A percentile compares a stretch with the other conserved stretches of the same genome.
phyloP scores from a whole-genome alignment of 2,888 invertebrate genomes.

The Microctonus aethiopoides region DNA sequence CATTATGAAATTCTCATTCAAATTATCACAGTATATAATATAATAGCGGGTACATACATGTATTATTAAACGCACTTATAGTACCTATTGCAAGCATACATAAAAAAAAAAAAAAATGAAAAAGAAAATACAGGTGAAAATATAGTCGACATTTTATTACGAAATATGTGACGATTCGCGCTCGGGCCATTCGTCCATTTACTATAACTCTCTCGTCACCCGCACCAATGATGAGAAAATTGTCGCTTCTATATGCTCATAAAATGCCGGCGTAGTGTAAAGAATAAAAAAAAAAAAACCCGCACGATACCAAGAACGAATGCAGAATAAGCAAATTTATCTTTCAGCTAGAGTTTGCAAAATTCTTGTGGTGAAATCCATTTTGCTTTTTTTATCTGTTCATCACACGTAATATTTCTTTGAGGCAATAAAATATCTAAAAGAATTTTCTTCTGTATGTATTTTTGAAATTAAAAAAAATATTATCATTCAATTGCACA shows the following conservation, averaged over 20 bases:
- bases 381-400: not conserved
- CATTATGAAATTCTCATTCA: conserved; percentile 53
- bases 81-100: too few relatives aligned
- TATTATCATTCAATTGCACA: not conserved
- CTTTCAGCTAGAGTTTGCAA: not conserved
- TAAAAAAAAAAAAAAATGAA: too few relatives aligned
- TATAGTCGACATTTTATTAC: conserved; percentile 10
- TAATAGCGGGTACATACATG: not conserved
- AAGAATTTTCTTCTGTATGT: not conserved
- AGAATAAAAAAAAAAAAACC: not conserved
- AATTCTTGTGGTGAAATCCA: not conserved
- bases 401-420: not conserved
- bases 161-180: not conserved
- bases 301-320: not conserved
- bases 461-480: not conserved
- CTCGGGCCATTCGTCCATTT: not conserved
- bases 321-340: not conserved
- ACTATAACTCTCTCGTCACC: not conserved
- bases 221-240: conserved; percentile 10
- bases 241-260: conserved; percentile 2
- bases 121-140: too few relatives aligned
- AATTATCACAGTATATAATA: too few relatives aligned
- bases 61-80: not conserved
- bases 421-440: too few relatives aligned
- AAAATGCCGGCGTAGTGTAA: not conserved